Base-by-base conservation (phyloP, 1,140 invertebrate genomes). In the Xylocopa sonorina region DNA sequence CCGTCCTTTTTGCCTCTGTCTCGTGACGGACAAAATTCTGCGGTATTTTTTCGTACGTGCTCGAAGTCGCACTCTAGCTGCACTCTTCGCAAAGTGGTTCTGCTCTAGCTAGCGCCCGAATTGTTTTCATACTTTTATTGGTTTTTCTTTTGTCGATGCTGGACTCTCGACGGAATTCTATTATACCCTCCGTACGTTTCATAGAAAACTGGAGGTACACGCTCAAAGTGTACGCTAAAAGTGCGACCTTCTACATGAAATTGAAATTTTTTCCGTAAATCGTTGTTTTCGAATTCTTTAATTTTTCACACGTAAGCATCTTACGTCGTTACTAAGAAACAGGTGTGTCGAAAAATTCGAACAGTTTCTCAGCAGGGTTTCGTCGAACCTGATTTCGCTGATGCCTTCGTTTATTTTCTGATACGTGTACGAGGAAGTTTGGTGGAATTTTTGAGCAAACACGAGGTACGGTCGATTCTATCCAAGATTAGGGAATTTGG, bases 11-110 rank as follows among this genome's bases (percentile, higher is more conserved):
- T 63, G 38, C 16, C 41, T 64, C 63, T 55, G 58, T 55, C 32
- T n/a, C 29, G 41, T 32, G 69, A 29, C 60, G 18, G 69, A 74
- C 27, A 50, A 64, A 53, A 55, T 53, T 41, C 27, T 34, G 24
- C 32, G 27, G 41, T 48, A 68, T 55, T 83, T 83, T 82, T 71
- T 48, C 53, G 74, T 50, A 71, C 75, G 75, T 50, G 55, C 41
- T 58, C 60, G 48, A 77, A 77, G 71, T 77, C 57, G 43, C 24
- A 38, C 29, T n/a, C 53, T 66, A 69, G 57, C 51, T 48, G 43
- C 55, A 50, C 64, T 41, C 6, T 18, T 50, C 32, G 21, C 66
- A 46, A 69, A 77, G 66, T 77, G 75, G 58, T 60, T 29, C 32
- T 34, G 27, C 41, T 1, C 48, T 43, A 58, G 21, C 14, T 50